Base-by-base conservation (phyloP, 2,797 vertebrate genomes). In the Hippopotamyrus pictus region DNA sequence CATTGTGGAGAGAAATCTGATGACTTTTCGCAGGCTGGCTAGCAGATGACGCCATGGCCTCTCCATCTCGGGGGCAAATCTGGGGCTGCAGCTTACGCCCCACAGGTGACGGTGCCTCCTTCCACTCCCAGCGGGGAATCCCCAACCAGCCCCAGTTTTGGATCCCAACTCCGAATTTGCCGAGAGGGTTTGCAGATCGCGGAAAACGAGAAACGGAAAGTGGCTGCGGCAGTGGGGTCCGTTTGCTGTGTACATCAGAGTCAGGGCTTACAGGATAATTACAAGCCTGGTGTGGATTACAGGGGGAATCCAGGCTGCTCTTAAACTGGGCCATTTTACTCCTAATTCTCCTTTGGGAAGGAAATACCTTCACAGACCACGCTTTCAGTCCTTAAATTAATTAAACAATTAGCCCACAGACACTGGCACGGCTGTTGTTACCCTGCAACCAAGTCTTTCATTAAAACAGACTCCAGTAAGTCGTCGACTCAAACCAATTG, bases 121-220 rank as follows among this genome's bases (percentile, higher is more conserved):
- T 12, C 9, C 25, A 12, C n/a, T 59, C 88, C 92, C 89, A 91
- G 90, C 90, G 88, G 53, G 19, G 90, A 88, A 89, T 90, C 62
- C 8, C 9, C 91, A 90, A 89, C 90, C 89, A 90, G 73, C 79
- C 41, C 62, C 62, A 53, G 90, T 91, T 91, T 90, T 73, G 90
- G 37, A 90, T 83, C 33, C 19, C 51, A 25, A 90, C 88, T 76
- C 90, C 82, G 90, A 88, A 91, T 91, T 69, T 33, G 62, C 22
- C 9, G 62, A 12, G 62, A 69, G 25, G 88, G 57, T 89, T 89
- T 90, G 90, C 90, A 53, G 89, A 90, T 37, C 37, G 62, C 50
- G 79, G 87, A 90, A 90, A 92, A 91, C 50, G 89, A 50, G 54
- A 25, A 1, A 41, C 50, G 22, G 41, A 44, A 59, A 12, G 19